Base-by-base conservation (phyloP, 1,140 invertebrate genomes). In the Drosophila fuyamai region DNA sequence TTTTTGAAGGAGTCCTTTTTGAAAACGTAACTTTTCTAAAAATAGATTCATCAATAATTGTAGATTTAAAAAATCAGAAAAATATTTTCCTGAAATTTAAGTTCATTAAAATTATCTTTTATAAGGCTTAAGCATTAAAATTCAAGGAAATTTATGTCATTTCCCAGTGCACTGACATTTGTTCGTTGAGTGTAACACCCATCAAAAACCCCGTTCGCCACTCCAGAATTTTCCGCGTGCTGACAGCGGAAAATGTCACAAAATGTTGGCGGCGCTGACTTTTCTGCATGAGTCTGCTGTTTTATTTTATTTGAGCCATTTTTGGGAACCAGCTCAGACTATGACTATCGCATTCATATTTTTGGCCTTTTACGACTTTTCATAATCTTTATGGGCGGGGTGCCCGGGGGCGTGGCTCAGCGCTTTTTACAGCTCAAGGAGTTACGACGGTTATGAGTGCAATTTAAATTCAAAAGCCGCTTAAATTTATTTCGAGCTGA, bases 401-500 rank as follows among this genome's bases (percentile, higher is more conserved):
- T 3, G 27, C 5, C 23, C 5, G 62, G 27, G 65, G 53, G 51
- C 48, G 65, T 66, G 53, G 76, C 72, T 76, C 66, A 79, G 63
- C 83, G 71, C 65, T 73, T 86, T 86, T 86, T 76, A 79, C 75
- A 76, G 70, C 78, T 79, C 75, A 82, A 88, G 79, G 76, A 86
- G 79, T 83, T 88, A 67, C 76, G 67, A 80, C 58, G 79, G 78
- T 79, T 79, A 83, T 79, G 70, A 82, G 72, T 68, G 83, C 79
- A 88, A 88, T 83, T 88, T 88, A 89, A 83, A 88, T 88, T 88
- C 79, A 88, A 80, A 77, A 88, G 83, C 83, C 43, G 83, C 84
- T 88, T 83, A 88, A 82, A 80, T 76, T 78, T 71, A 71, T 71
- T 71, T 71, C 65, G 35, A 71, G 67, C 67, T 35, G 18, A 16